phyloP scores from a whole-genome alignment of 2,113 vertebrate species.

The Myotis yumanensis region DNA sequence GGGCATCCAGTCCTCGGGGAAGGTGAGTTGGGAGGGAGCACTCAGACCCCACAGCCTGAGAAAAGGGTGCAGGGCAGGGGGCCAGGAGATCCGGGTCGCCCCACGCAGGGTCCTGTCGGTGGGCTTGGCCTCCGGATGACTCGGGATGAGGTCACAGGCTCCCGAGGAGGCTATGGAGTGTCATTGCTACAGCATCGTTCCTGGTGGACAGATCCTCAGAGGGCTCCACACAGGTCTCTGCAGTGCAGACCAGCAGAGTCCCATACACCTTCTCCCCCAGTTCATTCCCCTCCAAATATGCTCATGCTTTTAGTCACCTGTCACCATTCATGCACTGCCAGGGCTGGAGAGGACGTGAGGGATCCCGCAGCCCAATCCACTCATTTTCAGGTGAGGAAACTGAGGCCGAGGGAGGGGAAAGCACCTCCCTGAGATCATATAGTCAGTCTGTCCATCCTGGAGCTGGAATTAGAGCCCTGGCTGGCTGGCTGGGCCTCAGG shows the following conservation, averaged over 20 bases:
- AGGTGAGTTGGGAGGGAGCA: conserved; percentile 84
- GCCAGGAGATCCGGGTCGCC: background rate
- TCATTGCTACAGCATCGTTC: rapidly evolving
- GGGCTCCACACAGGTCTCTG: background rate
- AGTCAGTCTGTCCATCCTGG: background rate
- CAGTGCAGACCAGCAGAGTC: background rate
- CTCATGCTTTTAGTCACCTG: background rate
- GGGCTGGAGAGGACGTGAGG: background rate
- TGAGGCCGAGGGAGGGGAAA: background rate
- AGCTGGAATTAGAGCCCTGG: background rate
- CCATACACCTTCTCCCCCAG: background rate
- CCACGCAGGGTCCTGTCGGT: background rate
- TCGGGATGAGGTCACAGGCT: background rate
- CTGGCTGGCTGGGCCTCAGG: background rate
- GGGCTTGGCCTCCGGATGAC: background rate
- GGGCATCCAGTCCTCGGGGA: conserved; percentile 98
- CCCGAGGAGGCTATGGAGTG: rapidly evolving
- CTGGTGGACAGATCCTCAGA: background rate
- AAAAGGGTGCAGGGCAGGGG: background rate
- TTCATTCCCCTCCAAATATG: background rate
- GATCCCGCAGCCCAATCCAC: background rate
- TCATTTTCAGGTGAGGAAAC: background rate
- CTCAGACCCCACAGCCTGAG: background rate
- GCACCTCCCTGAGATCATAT: background rate
- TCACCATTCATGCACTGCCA: background rate